Evolutionary conservation across 2,113 vertebrate species (phyloP).

Genomic region (Calyptommatus sinebrachiatus): DNA sequence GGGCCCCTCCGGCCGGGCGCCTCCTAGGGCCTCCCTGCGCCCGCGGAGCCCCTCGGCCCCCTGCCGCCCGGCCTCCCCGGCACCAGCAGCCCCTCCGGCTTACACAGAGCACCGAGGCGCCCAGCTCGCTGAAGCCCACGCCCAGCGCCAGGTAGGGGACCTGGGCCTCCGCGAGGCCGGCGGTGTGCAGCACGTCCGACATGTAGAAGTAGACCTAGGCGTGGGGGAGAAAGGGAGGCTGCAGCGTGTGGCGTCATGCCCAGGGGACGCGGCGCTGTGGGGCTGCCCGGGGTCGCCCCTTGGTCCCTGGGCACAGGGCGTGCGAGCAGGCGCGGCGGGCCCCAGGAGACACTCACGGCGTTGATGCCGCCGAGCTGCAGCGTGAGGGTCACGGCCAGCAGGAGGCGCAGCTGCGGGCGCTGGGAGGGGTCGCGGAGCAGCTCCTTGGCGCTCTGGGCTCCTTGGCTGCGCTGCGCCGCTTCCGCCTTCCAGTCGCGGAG

Average conservation of each 20-base stretch:
- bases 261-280: too few species aligned
- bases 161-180: conserved; percentile 58
- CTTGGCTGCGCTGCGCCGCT: conserved; percentile 44
- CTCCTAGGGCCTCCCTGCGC: too few species aligned
- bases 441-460: conserved; percentile 56
- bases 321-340: too few species aligned
- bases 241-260: too few species aligned
- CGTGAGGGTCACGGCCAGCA: conserved; percentile 53
- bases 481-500: conserved; percentile 62
- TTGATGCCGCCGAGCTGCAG: conserved; percentile 68
- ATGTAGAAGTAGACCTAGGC: conserved; percentile 71
- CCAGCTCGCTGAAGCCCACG: conserved; percentile 62
- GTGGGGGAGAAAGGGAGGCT: not conserved
- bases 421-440: conserved; percentile 58
- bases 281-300: too few species aligned
- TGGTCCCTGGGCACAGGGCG: too few species aligned
- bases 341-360: conserved; percentile 46
- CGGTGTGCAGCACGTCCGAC: conserved; percentile 64
- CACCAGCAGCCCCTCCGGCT: conserved; percentile 17
- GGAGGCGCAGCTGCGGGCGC: conserved; percentile 63
- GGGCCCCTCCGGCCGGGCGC: too few species aligned
- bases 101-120: conserved; percentile 59
- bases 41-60: too few species aligned
- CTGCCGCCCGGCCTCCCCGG: too few species aligned
- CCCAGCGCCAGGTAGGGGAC: conserved; percentile 65